Conservation (phyloP, 1,140 invertebrate genomes). For the Drosophila simulans region DNA sequence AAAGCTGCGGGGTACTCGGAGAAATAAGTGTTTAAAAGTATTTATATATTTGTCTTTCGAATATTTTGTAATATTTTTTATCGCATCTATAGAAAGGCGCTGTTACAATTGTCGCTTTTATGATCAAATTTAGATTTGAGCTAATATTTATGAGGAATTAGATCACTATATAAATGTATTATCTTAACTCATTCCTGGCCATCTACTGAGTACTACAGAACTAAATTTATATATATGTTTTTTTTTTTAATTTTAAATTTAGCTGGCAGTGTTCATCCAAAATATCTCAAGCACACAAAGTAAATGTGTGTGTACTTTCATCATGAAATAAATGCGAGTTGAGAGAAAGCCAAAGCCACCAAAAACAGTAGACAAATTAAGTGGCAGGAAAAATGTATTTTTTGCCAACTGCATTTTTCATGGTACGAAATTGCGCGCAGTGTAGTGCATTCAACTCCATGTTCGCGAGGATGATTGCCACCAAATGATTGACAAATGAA, state of each 20-base stretch:
- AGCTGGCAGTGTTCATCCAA: background rate
- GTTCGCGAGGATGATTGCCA: slow-evolving; percentile 10
- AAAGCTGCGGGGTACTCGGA: slow-evolving; percentile 9
- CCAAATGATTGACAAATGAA: slow-evolving; percentile 71
- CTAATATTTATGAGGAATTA: too few relatives aligned
- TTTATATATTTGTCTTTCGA: too few relatives aligned
- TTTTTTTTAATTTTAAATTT: too few relatives aligned
- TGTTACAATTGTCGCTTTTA: too few relatives aligned
- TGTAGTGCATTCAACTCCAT: slow-evolving; percentile 33
- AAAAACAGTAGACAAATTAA: background rate
- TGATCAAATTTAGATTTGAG: too few relatives aligned
- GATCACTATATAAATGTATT: background rate
- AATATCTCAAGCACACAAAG: background rate
- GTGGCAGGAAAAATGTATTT: background rate
- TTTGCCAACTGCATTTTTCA: slow-evolving; percentile 11
- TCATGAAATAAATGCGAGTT: background rate
- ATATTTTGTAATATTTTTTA: too few relatives aligned
- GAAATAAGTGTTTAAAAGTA: background rate
- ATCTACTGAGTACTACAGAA: too few relatives aligned
- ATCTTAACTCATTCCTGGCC: too few relatives aligned
- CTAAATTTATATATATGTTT: too few relatives aligned
- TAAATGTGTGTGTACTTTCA: background rate
- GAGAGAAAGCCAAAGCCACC: background rate
- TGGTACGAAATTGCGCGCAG: background rate
- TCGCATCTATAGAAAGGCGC: too few relatives aligned